Base-by-base conservation (phyloP, 1,140 invertebrate species). In the Macrosteles quadrilineatus region DNA sequence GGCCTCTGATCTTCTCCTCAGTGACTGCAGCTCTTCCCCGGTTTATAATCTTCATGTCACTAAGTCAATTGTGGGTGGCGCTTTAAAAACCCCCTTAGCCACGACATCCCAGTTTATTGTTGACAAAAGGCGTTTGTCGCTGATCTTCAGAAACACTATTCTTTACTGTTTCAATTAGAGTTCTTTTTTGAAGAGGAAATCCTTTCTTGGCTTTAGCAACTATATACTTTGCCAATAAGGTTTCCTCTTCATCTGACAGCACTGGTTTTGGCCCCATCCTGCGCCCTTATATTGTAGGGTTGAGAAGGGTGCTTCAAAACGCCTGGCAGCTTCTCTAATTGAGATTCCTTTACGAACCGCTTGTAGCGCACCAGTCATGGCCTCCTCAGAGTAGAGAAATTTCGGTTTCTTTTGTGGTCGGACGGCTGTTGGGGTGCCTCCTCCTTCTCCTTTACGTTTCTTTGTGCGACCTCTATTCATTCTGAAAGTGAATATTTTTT, bases 111-210 rank as follows among this genome's bases (percentile, higher is more conserved):
- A 9, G 57, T 62, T 62, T 62, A 27, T 62, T 62, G 30, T 62
- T 62, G 57, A 27, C 29, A 62, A 62, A 62, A 11, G 57, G 57
- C 9, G 21, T 62, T 17, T 17, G 25, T 62, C 57, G 21, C 3
- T 62, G 57, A 27, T 62, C 57, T 62, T 62, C 57, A 62, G 21
- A 25, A 9, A 62, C 27, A 62, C 21, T 62, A 27, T 23, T 27
- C 19, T 62, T 17, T 9, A 62, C 57, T 62, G 57, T 62, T 19
- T 62, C 57, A 27, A 62, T 23, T 30, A 62, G 19, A 14, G 57
- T 62, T 62, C 21, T 62, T 62, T 62, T 25, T 62, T 62, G 3
- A 62, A 19, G 19, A n/a, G 57, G 57, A 62, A 62, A 62, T 27
- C 57, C 57, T 27, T 62, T 62, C 29, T 62, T 62, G 14, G 57